Percentiles rank a stretch among this genome's conserved stretches.
These are phyloP conservation scores for Saccostrea glomerata DNA, from an alignment of 1,140 invertebrate species.

Conservation along the genomic window DNA sequence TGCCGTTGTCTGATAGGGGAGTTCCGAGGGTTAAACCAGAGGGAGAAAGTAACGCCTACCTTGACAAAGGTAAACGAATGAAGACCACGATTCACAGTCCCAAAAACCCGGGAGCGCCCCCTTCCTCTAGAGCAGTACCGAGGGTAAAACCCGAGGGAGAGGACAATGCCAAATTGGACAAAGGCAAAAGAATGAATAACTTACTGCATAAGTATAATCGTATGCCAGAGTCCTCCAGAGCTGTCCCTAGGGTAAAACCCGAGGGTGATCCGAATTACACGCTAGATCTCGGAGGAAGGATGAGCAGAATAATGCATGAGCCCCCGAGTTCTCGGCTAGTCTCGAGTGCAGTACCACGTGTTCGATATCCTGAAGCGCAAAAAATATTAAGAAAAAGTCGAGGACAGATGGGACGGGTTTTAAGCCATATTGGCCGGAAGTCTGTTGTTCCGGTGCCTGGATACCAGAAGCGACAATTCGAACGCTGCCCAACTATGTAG, in stretches of 20 bases:
- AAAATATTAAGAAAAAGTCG: conserved; percentile 48
- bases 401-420: conserved; percentile 44
- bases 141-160: conserved; percentile 68
- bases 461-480: conserved; percentile 24
- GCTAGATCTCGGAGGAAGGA: conserved; percentile 69
- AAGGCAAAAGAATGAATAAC: conserved; percentile 67
- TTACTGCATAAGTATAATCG: conserved; percentile 69
- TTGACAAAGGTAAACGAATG: conserved; percentile 69
- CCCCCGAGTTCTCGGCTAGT: conserved; percentile 55
- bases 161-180: conserved; percentile 64
- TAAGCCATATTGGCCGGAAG: conserved; percentile 47
- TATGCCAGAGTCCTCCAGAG: conserved; percentile 62
- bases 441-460: conserved; percentile 47
- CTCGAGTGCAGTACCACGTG: conserved; percentile 62
- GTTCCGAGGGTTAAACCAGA: conserved; percentile 72
- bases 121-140: conserved; percentile 53
- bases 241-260: conserved; percentile 71
- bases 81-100: conserved; percentile 63
- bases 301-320: conserved; percentile 66
- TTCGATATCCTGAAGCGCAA: conserved; percentile 53
- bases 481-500: conserved; percentile 39
- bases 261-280: conserved; percentile 71
- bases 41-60: conserved; percentile 66
- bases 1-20: conserved; percentile 62
- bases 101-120: conserved; percentile 52